Percentiles rank a stretch among this genome's conserved stretches.
These are phyloP conservation scores for Holotrichia oblita DNA, from an alignment of 1,140 invertebrate genomes.

Conservation along the genomic window DNA sequence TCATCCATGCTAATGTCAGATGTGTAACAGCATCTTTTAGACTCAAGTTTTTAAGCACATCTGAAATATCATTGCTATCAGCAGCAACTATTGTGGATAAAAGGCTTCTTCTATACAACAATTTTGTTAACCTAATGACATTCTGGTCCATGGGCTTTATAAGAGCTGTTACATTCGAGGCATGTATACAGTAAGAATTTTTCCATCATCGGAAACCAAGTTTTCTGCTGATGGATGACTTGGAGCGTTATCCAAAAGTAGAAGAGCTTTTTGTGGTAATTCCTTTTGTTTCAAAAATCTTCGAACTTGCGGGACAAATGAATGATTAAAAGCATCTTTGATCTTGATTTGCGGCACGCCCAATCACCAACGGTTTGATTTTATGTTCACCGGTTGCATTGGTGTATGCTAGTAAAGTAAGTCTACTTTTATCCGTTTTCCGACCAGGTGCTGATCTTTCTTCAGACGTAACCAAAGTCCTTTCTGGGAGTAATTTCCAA, in stretches of 20 bases:
- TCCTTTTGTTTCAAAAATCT: neutral
- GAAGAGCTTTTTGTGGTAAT: neutral
- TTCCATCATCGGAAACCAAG: too few relatives aligned
- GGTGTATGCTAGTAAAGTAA: neutral
- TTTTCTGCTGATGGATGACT: neutral
- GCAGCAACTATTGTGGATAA: neutral
- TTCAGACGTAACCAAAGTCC: neutral
- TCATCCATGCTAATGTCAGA: neutral
- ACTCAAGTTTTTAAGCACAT: neutral
- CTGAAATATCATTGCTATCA: neutral
- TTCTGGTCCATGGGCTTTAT: neutral
- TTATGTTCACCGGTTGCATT: neutral
- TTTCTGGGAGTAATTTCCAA: neutral
- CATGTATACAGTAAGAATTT: neutral
- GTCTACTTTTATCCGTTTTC: neutral
- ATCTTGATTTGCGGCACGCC: neutral
- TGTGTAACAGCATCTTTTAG: neutral
- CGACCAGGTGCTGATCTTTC: neutral
- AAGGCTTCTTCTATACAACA: neutral
- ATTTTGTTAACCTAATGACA: neutral
- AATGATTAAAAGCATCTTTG: neutral
- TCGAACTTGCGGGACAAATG: neutral
- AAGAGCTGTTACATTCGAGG: neutral
- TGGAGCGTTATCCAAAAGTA: neutral
- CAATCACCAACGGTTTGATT: neutral